These are phyloP conservation scores for Buphagus erythrorhynchus DNA, from an alignment of 2,797 vertebrate species.

Conservation along the genomic window DNA sequence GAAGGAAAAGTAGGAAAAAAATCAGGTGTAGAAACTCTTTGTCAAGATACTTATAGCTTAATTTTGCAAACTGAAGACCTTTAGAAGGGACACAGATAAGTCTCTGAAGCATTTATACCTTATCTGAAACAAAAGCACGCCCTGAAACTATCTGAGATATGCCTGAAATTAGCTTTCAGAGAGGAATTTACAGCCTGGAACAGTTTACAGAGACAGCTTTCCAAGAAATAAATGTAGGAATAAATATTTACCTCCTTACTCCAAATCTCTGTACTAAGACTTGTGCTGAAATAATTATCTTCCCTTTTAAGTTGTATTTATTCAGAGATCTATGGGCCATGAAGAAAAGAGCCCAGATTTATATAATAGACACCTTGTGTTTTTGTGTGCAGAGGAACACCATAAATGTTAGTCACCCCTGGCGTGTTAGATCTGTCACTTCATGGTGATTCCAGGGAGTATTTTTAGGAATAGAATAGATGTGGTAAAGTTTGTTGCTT, in stretches of 20 bases:
- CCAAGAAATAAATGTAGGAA: conserved; percentile 35
- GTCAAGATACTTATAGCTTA: not conserved
- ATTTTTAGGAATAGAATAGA: not conserved
- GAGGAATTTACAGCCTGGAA: conserved; percentile 18
- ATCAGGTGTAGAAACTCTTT: not conserved
- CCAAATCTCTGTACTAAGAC: not conserved
- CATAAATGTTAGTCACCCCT: not conserved
- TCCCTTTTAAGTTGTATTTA: conserved; percentile 34
- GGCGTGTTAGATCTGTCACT: not conserved
- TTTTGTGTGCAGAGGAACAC: not conserved
- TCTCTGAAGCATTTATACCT: not conserved
- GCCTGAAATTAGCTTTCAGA: not conserved
- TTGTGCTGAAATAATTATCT: conserved; percentile 24
- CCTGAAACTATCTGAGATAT: not conserved
- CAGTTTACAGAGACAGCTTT: conserved; percentile 9
- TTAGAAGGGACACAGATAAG: not conserved
- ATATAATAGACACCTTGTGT: not conserved
- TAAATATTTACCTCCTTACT: conserved; percentile 27
- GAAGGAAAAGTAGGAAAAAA: not conserved
- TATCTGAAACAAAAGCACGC: not conserved
- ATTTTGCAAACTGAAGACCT: not conserved
- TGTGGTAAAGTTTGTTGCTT: not conserved
- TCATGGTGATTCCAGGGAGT: not conserved
- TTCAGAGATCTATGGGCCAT: not conserved
- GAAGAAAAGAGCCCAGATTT: not conserved